A percentile compares a stretch with the other conserved stretches of the same genome.
These are phyloP conservation scores for Brachynemurus nebulosus DNA, from an alignment of 2,888 invertebrate genomes.

Conservation along the genomic window DNA sequence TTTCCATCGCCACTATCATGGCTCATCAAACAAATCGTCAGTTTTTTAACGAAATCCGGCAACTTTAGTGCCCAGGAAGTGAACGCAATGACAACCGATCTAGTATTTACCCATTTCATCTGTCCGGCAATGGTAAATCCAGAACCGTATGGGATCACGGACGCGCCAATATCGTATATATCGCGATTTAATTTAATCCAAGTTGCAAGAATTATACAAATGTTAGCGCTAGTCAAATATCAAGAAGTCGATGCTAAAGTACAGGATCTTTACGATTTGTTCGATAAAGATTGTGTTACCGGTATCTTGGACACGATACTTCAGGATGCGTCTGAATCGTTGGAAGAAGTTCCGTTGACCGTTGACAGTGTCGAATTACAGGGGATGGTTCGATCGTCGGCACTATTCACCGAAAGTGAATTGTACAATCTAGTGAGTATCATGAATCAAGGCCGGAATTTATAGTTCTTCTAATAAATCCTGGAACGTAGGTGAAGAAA, in stretches of 20 bases:
- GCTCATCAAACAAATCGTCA: constrained; percentile 78
- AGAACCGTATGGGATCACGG: constrained; percentile 86
- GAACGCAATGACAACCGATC: constrained; percentile 69
- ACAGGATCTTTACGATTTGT: constrained; percentile 62
- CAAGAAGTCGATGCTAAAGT: constrained; percentile 63
- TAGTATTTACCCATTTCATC: constrained; percentile 85
- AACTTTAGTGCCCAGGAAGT: constrained; percentile 40
- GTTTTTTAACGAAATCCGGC: constrained; percentile 45
- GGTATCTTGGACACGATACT: constrained; percentile 62
- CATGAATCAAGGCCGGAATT: too few species aligned
- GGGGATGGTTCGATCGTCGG: constrained; percentile 47
- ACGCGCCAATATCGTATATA: constrained; percentile 80
- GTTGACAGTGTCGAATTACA: constrained; percentile 35
- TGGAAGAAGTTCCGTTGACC: constrained; percentile 34
- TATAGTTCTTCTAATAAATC: too few species aligned
- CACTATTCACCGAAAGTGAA: constrained; percentile 53
- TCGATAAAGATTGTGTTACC: constrained; percentile 67
- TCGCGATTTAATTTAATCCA: constrained; percentile 82
- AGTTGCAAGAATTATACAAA: constrained; percentile 87
- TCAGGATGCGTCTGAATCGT: constrained; percentile 25
- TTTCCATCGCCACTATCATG: constrained; percentile 84
- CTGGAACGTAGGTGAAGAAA: too few species aligned
- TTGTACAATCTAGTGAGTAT: constrained; percentile 42
- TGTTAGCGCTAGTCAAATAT: constrained; percentile 72
- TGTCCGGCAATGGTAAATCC: constrained; percentile 96